phyloP scores from a whole-genome alignment of 1,140 invertebrate species.

The Maconellicoccus hirsutus region DNA sequence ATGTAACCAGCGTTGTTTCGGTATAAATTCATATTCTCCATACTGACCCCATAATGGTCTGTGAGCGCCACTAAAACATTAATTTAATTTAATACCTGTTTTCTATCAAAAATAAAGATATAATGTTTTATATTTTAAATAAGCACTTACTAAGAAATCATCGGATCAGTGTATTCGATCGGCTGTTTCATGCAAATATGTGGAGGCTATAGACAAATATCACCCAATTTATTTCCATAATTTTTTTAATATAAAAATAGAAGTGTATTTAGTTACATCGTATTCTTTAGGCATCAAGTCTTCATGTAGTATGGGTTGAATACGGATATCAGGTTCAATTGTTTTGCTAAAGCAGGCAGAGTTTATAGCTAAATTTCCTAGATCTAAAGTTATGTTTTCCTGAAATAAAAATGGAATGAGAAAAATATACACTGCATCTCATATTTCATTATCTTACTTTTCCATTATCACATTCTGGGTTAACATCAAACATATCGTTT shows the following conservation, averaged over 20 bases:
- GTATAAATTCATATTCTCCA: constrained; percentile 71
- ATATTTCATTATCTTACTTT: not conserved
- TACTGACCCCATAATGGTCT: constrained; percentile 68
- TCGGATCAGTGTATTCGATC: constrained; percentile 48
- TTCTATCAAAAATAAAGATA: constrained; percentile 30
- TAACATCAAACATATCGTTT: not conserved
- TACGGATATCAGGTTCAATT: not conserved
- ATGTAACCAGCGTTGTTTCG: constrained; percentile 71
- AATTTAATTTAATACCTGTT: too few species aligned
- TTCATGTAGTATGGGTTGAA: not conserved
- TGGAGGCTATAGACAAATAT: constrained; percentile 41
- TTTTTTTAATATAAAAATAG: not conserved
- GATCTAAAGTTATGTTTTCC: not conserved
- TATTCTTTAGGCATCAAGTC: not conserved
- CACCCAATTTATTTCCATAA: not conserved
- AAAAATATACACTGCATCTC: not conserved
- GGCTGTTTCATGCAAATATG: constrained; percentile 56
- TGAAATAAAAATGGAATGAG: not conserved
- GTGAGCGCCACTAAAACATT: constrained; percentile 64
- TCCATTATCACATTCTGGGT: not conserved
- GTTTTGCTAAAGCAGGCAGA: not conserved
- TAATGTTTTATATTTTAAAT: not conserved
- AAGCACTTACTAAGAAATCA: constrained; percentile 51
- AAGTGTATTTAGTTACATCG: not conserved
- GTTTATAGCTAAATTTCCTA: not conserved